Evolutionary conservation across 1,140 invertebrate species (phyloP).

Genomic region (Drosophila erecta): DNA sequence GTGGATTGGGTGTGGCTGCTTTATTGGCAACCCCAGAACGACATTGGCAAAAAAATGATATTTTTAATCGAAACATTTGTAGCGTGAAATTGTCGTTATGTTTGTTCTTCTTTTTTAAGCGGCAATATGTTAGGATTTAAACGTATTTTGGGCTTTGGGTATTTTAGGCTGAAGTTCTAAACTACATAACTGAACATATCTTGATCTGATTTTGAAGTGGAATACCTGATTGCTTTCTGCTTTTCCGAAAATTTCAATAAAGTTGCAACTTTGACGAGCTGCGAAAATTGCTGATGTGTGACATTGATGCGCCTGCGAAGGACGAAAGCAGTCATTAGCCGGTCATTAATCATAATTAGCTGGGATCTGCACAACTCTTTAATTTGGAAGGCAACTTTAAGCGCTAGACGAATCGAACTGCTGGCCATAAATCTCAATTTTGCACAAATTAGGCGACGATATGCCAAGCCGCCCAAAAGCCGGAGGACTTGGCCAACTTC

Average conservation of each 20-base stretch:
- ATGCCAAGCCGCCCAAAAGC: slow-evolving; percentile 49
- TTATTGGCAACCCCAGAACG: slow-evolving; percentile 61
- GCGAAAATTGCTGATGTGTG: slow-evolving; percentile 42
- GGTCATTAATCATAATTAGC: slow-evolving; percentile 76
- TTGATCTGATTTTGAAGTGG: no score
- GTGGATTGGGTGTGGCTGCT: slow-evolving; percentile 49
- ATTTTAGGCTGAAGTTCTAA: no score
- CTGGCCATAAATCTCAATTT: slow-evolving; percentile 78
- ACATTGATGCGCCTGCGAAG: slow-evolving; percentile 33
- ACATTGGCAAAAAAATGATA: slow-evolving; percentile 28
- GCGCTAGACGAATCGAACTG: slow-evolving; percentile 26
- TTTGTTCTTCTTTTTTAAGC: slow-evolving; percentile 52
- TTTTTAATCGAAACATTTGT: slow-evolving; percentile 81
- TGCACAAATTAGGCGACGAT: slow-evolving; percentile 78
- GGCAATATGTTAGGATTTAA: slow-evolving; percentile 77
- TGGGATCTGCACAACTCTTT: slow-evolving; percentile 7
- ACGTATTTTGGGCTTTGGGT: slow-evolving; percentile 3
- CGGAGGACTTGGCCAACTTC: slow-evolving; percentile 7
- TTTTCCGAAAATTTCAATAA: slow-evolving; percentile 32
- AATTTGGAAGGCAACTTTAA: slow-evolving; percentile 48
- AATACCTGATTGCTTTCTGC: slow-evolving; percentile 28
- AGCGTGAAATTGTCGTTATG: slow-evolving; percentile 76
- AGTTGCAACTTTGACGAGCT: slow-evolving; percentile 27
- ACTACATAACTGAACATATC: no score
- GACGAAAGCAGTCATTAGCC: slow-evolving; percentile 55